Evolutionary conservation across 2,113 vertebrate species (phyloP).

Genomic region (Oryzias curvinotus): DNA sequence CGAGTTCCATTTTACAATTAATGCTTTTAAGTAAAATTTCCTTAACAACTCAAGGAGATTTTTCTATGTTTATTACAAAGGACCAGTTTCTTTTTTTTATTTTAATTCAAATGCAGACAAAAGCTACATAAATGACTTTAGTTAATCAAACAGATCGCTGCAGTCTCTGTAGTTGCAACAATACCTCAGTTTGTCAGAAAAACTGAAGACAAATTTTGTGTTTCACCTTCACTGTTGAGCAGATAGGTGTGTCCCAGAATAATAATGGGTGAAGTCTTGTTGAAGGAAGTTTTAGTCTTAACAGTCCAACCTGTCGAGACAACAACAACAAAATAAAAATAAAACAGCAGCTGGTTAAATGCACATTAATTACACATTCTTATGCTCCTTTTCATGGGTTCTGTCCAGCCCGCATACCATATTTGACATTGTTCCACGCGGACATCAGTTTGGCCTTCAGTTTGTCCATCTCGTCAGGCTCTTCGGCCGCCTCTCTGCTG

Average conservation of each 20-base stretch:
- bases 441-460: slow-evolving; percentile 88
- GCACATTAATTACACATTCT: neutral
- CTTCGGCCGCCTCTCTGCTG: slow-evolving; percentile 51
- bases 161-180: no score
- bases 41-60: no score
- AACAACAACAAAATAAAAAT: neutral
- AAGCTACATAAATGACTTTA: no score
- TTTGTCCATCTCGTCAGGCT: slow-evolving; percentile 88
- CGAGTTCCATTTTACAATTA: no score
- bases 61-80: no score
- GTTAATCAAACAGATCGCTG: no score
- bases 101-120: no score
- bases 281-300: slow-evolving; percentile 87
- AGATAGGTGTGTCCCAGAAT: slow-evolving; percentile 82
- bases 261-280: slow-evolving; percentile 81
- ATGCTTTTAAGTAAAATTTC: no score
- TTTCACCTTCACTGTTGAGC: slow-evolving; percentile 84
- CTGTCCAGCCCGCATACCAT: slow-evolving; percentile 72
- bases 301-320: slow-evolving; percentile 85
- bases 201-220: neutral
- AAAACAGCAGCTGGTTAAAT: neutral
- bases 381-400: neutral
- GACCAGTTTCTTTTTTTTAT: no score
- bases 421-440: slow-evolving; percentile 92
- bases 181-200: neutral